Evolutionary conservation across 1,140 invertebrate species (phyloP), one percentile per base, ranked within the genome.

Genomic region (Mesaphorura yosii): DNA sequence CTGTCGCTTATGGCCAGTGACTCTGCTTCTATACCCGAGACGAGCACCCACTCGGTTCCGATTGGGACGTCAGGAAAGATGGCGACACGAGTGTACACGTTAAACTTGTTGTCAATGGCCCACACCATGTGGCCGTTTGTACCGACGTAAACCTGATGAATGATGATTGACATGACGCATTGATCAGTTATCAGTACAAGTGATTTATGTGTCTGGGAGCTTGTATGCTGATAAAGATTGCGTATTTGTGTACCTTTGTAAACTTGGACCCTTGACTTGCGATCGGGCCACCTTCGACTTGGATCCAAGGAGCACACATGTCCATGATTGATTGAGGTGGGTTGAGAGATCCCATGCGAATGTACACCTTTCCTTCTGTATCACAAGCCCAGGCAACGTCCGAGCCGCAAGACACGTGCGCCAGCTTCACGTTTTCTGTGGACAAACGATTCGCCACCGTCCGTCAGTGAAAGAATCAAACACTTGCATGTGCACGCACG

Each of bases 331-430:
- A 59, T 17, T 67, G 55, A 4, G 74, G 71, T n/a, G 70, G 66
- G 51, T 67, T 66, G 15, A 75, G 65, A 37, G 66, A 68, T 1
- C 75, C 74, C 42, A 75, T 69, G 45, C 74, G 63, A 63, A 76
- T 69, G 53, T 70, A 73, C 14, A 75, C 67, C n/a, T 62, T 53
- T 0, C 75, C 76, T 20, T 66, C 55, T 27, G 62, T 65, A 53
- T 76, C 74, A 58, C 73, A 72, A 2, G 71, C 72, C 76, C 76
- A 77, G n/a, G 75, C 70, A 25, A 70, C 68, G 46, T 71, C 66
- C 27, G 57, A 63, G 0, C 74, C 73, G 64, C 73, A 75, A 37
- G 68, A 70, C 14, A 76, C 50, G 57, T 72, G 66, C 1, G 69
- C 64, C 5, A 76, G 55, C 17, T 69, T 67, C 14, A 67, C 53